Conservation (phyloP, 2,113 vertebrate species). For the Melanotaenia duboulayi region DNA sequence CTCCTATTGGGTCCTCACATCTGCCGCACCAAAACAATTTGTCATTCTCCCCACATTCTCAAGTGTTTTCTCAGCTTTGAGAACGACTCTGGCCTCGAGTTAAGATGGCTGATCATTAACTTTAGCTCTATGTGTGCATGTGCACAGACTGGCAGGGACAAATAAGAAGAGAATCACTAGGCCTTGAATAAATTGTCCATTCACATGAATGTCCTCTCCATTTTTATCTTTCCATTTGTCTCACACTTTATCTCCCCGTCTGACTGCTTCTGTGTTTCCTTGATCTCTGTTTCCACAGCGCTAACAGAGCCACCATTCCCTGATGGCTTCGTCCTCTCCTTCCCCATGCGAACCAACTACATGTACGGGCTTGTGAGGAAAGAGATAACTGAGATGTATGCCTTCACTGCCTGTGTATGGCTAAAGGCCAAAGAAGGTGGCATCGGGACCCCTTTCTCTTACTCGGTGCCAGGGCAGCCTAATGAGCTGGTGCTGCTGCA, state of each 20-base stretch:
- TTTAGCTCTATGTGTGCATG: background rate
- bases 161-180: conserved; percentile 8
- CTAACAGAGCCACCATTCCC: conserved; percentile 85
- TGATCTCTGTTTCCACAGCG: conserved; percentile 47
- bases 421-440: conserved; percentile 87
- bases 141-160: conserved; percentile 1
- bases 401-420: conserved; percentile 95
- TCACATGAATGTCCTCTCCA: background rate
- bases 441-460: conserved; percentile 97
- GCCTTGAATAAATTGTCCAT: conserved; percentile 11
- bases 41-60: conserved; percentile 12
- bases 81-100: conserved; percentile 29
- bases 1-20: too few species aligned
- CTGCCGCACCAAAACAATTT: too few species aligned
- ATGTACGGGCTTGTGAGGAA: conserved; percentile 93
- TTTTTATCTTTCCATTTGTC: background rate
- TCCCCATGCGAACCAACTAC: conserved; percentile 94
- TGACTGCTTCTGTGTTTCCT: conserved; percentile 23
- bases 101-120: conserved; percentile 45
- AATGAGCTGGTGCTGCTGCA: conserved; percentile 96
- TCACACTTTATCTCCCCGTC: background rate
- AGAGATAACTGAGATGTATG: conserved; percentile 92
- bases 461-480: conserved; percentile 91
- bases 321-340: conserved; percentile 90
- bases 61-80: conserved; percentile 12